Conservation (phyloP, 1,140 invertebrate genomes). For the Asobara japonica region DNA sequence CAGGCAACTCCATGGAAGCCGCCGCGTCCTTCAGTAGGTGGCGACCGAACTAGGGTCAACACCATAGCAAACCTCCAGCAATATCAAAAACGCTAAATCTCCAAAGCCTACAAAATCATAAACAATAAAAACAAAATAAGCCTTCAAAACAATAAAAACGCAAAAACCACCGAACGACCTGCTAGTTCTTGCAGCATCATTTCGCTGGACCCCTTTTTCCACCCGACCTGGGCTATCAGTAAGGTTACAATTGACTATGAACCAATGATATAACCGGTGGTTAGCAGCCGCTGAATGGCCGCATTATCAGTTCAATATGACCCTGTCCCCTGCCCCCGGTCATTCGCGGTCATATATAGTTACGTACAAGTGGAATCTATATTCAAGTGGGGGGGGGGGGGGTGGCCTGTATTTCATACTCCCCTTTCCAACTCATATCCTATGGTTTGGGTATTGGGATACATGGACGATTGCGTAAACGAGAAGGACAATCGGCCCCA, state of each 20-base stretch:
- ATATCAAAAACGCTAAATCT: no score
- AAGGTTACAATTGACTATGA: background rate
- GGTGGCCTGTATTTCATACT: background rate
- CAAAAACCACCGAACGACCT: no score
- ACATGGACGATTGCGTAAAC: conserved; percentile 8
- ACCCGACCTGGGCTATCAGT: background rate
- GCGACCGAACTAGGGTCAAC: no score
- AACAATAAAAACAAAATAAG: no score
- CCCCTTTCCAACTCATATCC: background rate
- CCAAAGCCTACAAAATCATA: no score
- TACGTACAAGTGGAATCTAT: background rate
- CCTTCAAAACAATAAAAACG: no score
- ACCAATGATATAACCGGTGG: background rate
- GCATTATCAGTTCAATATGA: conserved; percentile 47
- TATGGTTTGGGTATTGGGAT: background rate
- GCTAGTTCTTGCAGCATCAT: no score
- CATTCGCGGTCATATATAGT: background rate
- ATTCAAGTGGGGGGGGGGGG: background rate
- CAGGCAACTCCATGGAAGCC: no score
- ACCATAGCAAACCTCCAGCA: no score
- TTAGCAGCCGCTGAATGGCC: conserved; percentile 36
- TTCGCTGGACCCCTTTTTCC: background rate
- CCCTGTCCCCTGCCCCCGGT: conserved; percentile 7
- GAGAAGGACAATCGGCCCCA: background rate
- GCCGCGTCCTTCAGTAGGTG: no score